Base-by-base conservation (phyloP, 2,888 invertebrate species). In the Drosophila prostipennis region DNA sequence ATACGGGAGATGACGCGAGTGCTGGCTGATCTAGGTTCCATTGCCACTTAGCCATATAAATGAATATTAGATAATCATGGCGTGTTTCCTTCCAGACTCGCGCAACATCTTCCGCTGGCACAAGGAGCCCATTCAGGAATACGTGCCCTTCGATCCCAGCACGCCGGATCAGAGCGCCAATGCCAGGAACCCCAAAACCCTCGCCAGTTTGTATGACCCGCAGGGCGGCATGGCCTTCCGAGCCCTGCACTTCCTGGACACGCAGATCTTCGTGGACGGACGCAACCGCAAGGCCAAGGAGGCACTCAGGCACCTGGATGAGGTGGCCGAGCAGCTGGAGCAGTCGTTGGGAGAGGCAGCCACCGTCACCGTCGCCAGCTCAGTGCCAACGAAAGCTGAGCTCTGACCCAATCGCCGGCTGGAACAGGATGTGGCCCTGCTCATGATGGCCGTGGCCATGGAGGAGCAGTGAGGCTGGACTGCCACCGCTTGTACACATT, bases 1-100 rank as follows among this genome's bases (percentile, higher is more conserved):
- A 94, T 98, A 13, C 93, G 94, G 77, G 96, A 97, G 92, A 93
- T 98, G 90, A 94, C 94, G 67, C 93, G 95, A 76, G 92, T 93
- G 43, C 78, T 95, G 36, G 92, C 93, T 61, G 93, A 94, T 76
- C 82, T 95, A 73, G 94, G 94, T 91, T 75, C 54, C 52, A 26
- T 19, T 8, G 1, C 7, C 16, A 5, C 16, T 16, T 7, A 8
- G n/a, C 8, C 0, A 3, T 16, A 8, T 0, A n/a, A 10, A 16
- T 26, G 6, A 4, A 1, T 13, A 11, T n/a, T 11, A 34, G 36
- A 16, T 46, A 29, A 46, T 46, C 6, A 32, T 29, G 4, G 6
- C 37, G 32, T 7, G 14, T 14, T 7, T 29, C 10, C 29, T 51
- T 14, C 5, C 76, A 91, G 92, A 92, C 74, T 92, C 92, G 3